Percentiles rank a stretch among this genome's conserved stretches.
These are phyloP conservation scores for Eulemur rubriventer DNA, from an alignment of 2,797 vertebrate species.

Conservation along the genomic window DNA sequence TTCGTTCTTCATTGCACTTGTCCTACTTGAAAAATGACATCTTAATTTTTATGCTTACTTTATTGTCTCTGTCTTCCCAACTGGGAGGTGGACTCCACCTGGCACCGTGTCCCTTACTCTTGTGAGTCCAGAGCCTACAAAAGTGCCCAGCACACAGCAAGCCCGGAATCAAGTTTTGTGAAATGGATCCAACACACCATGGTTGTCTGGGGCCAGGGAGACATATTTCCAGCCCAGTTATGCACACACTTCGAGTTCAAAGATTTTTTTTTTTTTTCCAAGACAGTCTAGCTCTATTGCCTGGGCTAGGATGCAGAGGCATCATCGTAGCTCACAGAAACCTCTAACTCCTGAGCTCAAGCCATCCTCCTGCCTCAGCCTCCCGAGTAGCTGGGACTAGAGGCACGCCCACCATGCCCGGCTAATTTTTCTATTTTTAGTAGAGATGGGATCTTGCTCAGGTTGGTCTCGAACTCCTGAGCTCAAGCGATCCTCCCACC, in stretches of 20 bases:
- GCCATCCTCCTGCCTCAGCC: too few species aligned
- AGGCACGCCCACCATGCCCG: too few species aligned
- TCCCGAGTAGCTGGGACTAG: too few species aligned
- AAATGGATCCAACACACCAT: too few species aligned
- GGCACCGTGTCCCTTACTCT: neutral
- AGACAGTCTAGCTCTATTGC: too few species aligned
- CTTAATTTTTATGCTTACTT: neutral
- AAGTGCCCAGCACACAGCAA: neutral
- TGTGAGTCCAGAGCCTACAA: neutral
- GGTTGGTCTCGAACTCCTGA: too few species aligned
- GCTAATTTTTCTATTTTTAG: too few species aligned
- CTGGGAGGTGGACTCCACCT: neutral
- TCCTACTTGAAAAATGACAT: neutral
- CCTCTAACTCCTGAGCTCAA: too few species aligned
- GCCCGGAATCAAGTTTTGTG: neutral
- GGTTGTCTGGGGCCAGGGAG: neutral
- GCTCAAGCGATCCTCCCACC: too few species aligned
- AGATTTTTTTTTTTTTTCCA: neutral
- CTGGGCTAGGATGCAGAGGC: too few species aligned
- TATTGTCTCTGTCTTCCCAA: neutral
- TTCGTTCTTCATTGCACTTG: neutral
- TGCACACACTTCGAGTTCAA: neutral
- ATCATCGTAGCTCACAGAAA: too few species aligned
- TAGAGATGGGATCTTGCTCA: too few species aligned
- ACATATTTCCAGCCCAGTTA: neutral